phyloP scores from a whole-genome alignment of 1,140 invertebrate species.

The Planococcus citri region DNA sequence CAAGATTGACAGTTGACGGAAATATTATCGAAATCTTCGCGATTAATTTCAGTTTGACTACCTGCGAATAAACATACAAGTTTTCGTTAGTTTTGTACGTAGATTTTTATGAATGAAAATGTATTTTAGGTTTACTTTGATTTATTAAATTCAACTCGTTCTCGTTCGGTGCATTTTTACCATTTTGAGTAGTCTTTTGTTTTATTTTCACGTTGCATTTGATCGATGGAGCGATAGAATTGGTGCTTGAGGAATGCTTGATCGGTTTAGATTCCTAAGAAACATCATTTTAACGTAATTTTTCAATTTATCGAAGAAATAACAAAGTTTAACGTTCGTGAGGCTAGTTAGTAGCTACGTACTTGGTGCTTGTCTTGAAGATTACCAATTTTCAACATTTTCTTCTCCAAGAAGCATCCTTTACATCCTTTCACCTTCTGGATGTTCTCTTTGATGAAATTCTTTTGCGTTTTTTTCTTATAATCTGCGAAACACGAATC shows the following conservation, averaged over 20 bases:
- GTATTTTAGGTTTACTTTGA: not conserved
- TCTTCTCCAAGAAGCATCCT: not conserved
- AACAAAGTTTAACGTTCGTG: too few species aligned
- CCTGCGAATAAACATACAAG: not conserved
- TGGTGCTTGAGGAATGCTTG: not conserved
- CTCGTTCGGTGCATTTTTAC: not conserved
- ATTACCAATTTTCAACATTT: not conserved
- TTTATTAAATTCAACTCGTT: not conserved
- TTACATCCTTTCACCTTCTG: not conserved
- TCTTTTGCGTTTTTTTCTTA: not conserved
- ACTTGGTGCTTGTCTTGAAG: not conserved
- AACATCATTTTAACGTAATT: too few species aligned
- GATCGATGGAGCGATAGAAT: not conserved
- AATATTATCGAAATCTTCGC: not conserved
- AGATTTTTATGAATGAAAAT: not conserved
- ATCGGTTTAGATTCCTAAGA: not conserved
- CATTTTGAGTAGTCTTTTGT: not conserved
- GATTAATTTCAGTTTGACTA: not conserved
- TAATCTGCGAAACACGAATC: not conserved
- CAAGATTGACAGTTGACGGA: not conserved
- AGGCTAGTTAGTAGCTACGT: not conserved
- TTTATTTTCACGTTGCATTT: constrained; percentile 11
- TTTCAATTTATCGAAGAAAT: too few species aligned
- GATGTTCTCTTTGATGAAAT: constrained; percentile 5
- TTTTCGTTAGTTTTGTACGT: too few species aligned